Conservation (phyloP, 2,888 invertebrate species). For the Callyntrura sp. region DNA sequence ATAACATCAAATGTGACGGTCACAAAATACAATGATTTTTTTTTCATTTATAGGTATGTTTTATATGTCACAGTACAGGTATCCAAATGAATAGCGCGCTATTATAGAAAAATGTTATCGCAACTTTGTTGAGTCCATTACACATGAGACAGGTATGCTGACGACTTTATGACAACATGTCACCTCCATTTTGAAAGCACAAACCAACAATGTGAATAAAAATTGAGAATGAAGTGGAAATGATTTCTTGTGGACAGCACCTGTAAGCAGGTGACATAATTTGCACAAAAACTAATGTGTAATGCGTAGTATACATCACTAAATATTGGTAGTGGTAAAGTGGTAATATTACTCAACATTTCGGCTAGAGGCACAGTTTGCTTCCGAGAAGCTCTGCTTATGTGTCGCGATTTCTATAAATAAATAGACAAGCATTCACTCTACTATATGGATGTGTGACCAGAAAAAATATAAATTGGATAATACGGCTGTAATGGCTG, state of each 20-base stretch:
- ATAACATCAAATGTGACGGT: constrained; percentile 11
- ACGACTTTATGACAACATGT: constrained; percentile 34
- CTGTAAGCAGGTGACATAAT: constrained; percentile 4
- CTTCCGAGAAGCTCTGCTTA: not conserved
- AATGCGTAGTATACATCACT: not conserved
- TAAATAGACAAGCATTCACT: not conserved
- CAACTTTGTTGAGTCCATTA: constrained; percentile 11
- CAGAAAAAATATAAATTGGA: constrained; percentile 15
- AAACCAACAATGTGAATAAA: constrained; percentile 19
- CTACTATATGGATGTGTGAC: not conserved
- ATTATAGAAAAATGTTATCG: constrained; percentile 10
- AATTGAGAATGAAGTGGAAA: constrained; percentile 18
- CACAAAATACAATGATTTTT: not conserved
- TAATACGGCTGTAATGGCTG: constrained; percentile 3
- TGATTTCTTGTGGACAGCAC: constrained; percentile 19
- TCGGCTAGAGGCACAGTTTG: not conserved
- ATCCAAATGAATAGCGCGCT: not conserved
- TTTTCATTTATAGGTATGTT: not conserved
- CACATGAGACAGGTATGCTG: constrained; percentile 10
- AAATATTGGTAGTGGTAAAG: not conserved
- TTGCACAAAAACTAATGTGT: not conserved
- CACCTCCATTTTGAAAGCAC: constrained; percentile 15
- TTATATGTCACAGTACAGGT: not conserved
- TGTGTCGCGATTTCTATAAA: not conserved
- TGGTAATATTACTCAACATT: not conserved